Conservation (phyloP, 92 coral and sea anemone species). For the Ricordea florida region DNA sequence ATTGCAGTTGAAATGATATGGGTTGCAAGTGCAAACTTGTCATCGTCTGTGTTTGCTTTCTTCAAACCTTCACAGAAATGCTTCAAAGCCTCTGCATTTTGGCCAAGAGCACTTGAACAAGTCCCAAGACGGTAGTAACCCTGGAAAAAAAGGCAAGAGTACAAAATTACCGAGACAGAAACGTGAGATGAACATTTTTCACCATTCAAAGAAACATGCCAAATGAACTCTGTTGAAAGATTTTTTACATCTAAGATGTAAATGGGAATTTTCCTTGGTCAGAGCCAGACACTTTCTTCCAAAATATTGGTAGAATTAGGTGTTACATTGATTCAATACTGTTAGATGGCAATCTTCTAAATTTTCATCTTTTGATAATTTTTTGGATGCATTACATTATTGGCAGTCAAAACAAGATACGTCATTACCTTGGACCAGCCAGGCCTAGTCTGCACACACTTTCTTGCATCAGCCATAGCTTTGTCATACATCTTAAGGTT, state of each 20-base stretch:
- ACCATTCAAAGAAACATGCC: too few species aligned
- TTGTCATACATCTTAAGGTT: constrained; percentile 43
- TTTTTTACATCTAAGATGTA: too few species aligned
- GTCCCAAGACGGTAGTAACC: constrained; percentile 65
- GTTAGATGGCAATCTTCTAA: too few species aligned
- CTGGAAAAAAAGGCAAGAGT: constrained; percentile 6
- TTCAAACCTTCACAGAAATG: constrained; percentile 56
- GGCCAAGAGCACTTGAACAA: constrained; percentile 33
- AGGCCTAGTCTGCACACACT: constrained; percentile 55
- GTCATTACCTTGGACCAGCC: constrained; percentile 76
- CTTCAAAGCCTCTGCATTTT: constrained; percentile 25
- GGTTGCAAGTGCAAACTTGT: constrained; percentile 41
- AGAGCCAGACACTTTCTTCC: too few species aligned
- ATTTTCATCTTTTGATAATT: too few species aligned
- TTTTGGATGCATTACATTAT: too few species aligned
- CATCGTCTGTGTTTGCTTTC: constrained; percentile 47
- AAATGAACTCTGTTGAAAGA: too few species aligned
- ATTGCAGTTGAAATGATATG: constrained; percentile 45
- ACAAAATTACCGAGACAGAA: too few species aligned
- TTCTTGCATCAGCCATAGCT: constrained; percentile 70
- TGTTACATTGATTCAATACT: too few species aligned
- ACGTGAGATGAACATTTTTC: too few species aligned
- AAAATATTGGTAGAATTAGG: too few species aligned
- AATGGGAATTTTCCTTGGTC: too few species aligned
- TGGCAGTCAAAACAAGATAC: background rate